Percentiles rank a stretch among this genome's conserved stretches.
These are phyloP conservation scores for Lepeophtheirus nordmannii DNA, from an alignment of 2,888 invertebrate species.

Conservation along the genomic window DNA sequence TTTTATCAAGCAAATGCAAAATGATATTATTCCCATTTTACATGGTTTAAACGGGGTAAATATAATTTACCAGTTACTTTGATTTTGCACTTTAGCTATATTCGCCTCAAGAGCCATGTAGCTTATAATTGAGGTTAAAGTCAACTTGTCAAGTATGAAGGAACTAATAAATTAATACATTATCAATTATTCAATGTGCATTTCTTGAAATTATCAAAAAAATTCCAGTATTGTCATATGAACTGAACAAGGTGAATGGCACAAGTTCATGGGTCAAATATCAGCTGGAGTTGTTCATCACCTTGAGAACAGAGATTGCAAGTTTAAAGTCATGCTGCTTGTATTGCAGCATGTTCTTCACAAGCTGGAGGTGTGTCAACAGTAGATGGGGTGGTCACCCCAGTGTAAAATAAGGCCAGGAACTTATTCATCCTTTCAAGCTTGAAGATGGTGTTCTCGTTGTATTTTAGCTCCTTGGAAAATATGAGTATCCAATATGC, in stretches of 20 bases:
- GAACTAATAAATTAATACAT: no score
- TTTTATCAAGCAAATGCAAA: no score
- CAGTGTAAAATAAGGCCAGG: background rate
- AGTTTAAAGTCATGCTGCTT: background rate
- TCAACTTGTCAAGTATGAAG: no score
- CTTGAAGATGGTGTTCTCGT: background rate
- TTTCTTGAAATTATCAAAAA: no score
- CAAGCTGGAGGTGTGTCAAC: background rate
- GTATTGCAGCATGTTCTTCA: background rate
- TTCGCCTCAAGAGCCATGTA: no score
- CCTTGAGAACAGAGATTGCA: background rate
- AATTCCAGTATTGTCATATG: background rate
- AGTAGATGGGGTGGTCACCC: background rate
- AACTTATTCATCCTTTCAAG: background rate
- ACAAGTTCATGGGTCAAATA: background rate
- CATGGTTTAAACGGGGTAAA: no score
- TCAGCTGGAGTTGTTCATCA: background rate
- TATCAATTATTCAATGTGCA: no score
- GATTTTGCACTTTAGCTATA: no score
- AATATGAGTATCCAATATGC: background rate
- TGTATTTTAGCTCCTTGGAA: background rate
- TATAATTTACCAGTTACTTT: no score
- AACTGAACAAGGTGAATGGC: background rate
- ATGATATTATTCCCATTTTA: no score
- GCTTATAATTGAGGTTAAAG: no score